Base-by-base conservation (phyloP, 1,140 invertebrate genomes). In the Monomorium pharaonis region DNA sequence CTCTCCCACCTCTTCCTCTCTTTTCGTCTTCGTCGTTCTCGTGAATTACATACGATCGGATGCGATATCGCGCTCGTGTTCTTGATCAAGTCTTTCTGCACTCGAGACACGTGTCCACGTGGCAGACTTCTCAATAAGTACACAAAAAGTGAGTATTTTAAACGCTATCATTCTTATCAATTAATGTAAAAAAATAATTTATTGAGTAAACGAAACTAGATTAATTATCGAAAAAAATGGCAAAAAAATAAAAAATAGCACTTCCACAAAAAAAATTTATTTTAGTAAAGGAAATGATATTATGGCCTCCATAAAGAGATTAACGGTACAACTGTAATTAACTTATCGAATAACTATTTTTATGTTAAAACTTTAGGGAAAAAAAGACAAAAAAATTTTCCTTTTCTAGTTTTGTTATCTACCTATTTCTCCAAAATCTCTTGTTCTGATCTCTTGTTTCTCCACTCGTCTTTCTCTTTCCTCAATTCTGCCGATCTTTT, bases 21-120 rank as follows among this genome's bases (percentile, higher is more conserved):
- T 7, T 7, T 84, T 16, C 60, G 51, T 58, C 18, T 54, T 58
- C 72, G 86, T 69, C 75, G 78, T 54, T 86, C 51, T 70, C 85
- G 69, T 88, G 84, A 89, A 86, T 89, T 89, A 85, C 88, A 83
- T 54, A 78, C 88, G 62, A 88, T 74, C 74, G 84, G 81, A 88
- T 56, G 60, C 74, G 58, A 63, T 58, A 51, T 84, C 62, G 75
- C 54, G 58, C 24, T 60, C 27, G 47, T 27, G 56, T 51, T 76
- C 72, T 62, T 27, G 33, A 37, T 56, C 65, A 58, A 18, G 37
- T 37, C 24, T 58, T n/a, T 81, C 78, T 42, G 65, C 37, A 81
- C 24, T 51, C 37, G n/a, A 9, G 51, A 83, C 65, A 72, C 63
- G 63, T 21, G 49, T 80, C 63, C 47, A 33, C 49, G 37, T 30